These are phyloP conservation scores for Drosophila buzzatii DNA, from an alignment of 2,888 invertebrate species.

Conservation along the genomic window DNA sequence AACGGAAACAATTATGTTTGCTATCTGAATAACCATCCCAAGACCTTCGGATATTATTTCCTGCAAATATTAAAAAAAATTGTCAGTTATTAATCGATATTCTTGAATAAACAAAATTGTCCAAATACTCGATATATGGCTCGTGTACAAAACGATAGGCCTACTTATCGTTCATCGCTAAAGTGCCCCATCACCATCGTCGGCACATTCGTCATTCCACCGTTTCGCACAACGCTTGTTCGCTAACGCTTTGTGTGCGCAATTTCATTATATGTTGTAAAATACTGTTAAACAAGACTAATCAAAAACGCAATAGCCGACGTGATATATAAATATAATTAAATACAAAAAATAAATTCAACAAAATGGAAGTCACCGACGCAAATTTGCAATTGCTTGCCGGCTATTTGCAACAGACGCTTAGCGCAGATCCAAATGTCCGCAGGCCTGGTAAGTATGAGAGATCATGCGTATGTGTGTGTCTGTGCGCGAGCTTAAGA, in stretches of 20 bases:
- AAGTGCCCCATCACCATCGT: conserved; percentile 12
- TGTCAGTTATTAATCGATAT: background rate
- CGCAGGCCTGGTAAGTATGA: conserved; percentile 91
- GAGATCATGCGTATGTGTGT: conserved; percentile 23
- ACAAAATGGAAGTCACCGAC: conserved; percentile 94
- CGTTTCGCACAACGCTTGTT: conserved; percentile 38
- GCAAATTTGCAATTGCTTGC: conserved; percentile 93
- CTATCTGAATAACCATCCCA: conserved; percentile 91
- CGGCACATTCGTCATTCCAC: conserved; percentile 48
- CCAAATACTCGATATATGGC: conserved; percentile 5
- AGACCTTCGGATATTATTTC: conserved; percentile 89
- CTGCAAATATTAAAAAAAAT: conserved; percentile 85
- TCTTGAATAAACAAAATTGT: background rate
- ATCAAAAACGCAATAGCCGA: conserved; percentile 25
- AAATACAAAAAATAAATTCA: background rate
- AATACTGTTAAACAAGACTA: conserved; percentile 27
- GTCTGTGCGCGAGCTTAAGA: conserved; percentile 1
- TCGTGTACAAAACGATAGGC: background rate
- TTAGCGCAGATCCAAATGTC: conserved; percentile 92
- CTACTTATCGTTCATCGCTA: conserved; percentile 12
- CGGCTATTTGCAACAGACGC: conserved; percentile 94
- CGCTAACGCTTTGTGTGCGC: conserved; percentile 41
- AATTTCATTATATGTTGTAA: conserved; percentile 55
- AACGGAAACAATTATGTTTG: conserved; percentile 91
- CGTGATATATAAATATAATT: conserved; percentile 27